Base-by-base conservation (phyloP, 2,888 invertebrate species). In the Dascillus cervinus region DNA sequence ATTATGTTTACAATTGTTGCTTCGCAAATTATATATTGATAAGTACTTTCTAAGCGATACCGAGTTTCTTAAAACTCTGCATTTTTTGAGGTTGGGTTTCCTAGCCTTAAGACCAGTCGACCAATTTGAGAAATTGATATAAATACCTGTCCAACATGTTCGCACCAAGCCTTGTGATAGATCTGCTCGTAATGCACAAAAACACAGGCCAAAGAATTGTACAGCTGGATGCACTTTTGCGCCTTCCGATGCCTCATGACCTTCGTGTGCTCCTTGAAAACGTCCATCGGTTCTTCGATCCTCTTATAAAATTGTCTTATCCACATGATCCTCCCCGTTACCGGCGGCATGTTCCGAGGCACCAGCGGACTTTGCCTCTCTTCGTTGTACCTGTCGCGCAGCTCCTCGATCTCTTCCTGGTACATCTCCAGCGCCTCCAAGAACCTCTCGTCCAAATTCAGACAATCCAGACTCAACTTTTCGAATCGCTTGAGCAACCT, bases 181-280 rank as follows among this genome's bases (percentile, higher is more conserved):
- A 87, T 77, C 50, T 83, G 72, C 62, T 90, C 89, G 52, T 82
- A 90, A 54, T 88, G 85, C 9, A 84, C 73, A 39, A 90, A 79
- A 2, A 88, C 85, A 36, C 78, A 77, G 14, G 79, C 73, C 62
- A 90, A 70, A 2, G 82, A 79, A 54, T 90, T 90, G 55, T 79
- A 89, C 29, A 82, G 68, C 50, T 82, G 82, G 27, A 85, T 79
- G 28, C 80, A 79, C 30, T 77, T 73, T 55, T 82, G 83, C 3
- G 80, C 77, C 48, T 77, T 79, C 57, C 79, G 72, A 51, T 80
- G 74, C 1, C 60, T 58, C 41, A 79, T 67, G 1, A 78, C 72
- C 61, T 63, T 52, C 6, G 56, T 39, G 17, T 65, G 64, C 10
- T 49, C 56, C 43, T 64, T 64, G 27, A 71, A 71, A 3, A 75